phyloP scores from a whole-genome alignment of 2,797 vertebrate genomes.

The Phoxinus dragarum region DNA sequence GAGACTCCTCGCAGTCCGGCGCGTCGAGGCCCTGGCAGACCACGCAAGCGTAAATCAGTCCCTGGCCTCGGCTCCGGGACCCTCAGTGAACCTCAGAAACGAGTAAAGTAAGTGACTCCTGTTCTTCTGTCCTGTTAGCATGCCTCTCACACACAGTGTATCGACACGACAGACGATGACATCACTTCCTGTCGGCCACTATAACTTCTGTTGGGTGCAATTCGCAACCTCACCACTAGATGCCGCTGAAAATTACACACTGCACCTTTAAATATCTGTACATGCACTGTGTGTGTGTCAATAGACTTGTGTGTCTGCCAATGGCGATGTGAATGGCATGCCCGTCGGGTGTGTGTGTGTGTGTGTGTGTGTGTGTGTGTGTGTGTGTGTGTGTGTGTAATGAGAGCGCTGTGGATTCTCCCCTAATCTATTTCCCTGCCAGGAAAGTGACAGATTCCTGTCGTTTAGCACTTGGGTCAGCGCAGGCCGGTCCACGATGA shows the following conservation, averaged over 20 bases:
- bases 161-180: slow-evolving; percentile 38
- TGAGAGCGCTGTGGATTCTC: slow-evolving; percentile 72
- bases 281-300: slow-evolving; percentile 17
- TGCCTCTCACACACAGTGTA: slow-evolving; percentile 37
- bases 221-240: too few relatives aligned
- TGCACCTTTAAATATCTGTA: neutral
- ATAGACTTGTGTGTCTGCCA: slow-evolving; percentile 51
- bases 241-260: too few relatives aligned
- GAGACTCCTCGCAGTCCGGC: slow-evolving; percentile 93
- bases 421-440: slow-evolving; percentile 69
- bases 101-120: slow-evolving; percentile 87
- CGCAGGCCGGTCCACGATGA: slow-evolving; percentile 62
- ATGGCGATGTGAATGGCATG: slow-evolving; percentile 58
- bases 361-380: slow-evolving; percentile 50
- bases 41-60: slow-evolving; percentile 87
- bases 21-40: slow-evolving; percentile 89
- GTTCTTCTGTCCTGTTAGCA: neutral
- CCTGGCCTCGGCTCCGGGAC: slow-evolving; percentile 69
- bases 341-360: slow-evolving; percentile 56
- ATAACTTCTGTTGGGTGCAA: too few relatives aligned
- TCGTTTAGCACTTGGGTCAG: slow-evolving; percentile 64
- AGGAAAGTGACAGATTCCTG: slow-evolving; percentile 71
- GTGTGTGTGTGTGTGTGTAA: slow-evolving; percentile 62
- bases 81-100: slow-evolving; percentile 79
- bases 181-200: too few relatives aligned